Conservation (phyloP, 1,140 invertebrate genomes). For the Scaptomyza montana region DNA sequence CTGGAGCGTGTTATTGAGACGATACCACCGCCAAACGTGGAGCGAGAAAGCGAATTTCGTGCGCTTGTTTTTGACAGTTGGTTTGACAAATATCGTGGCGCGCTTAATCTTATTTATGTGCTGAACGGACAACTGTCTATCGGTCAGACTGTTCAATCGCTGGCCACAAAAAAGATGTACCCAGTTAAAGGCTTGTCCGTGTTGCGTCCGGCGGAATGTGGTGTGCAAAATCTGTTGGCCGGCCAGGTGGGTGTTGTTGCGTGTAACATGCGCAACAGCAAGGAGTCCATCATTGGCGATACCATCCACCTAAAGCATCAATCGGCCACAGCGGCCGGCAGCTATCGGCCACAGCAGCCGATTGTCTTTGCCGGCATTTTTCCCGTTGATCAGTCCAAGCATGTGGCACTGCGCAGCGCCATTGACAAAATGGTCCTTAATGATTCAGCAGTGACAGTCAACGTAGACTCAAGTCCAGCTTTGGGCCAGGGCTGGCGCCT, state of each 20-base stretch:
- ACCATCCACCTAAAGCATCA: slow-evolving; percentile 87
- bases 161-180: slow-evolving; percentile 89
- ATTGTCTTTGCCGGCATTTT: slow-evolving; percentile 98
- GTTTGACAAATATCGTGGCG: slow-evolving; percentile 95
- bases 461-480: slow-evolving; percentile 93
- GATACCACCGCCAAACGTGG: slow-evolving; percentile 90
- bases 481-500: slow-evolving; percentile 97
- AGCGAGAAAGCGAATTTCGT: slow-evolving; percentile 87
- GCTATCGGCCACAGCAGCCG: slow-evolving; percentile 90
- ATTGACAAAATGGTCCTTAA: slow-evolving; percentile 97
- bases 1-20: slow-evolving; percentile 90
- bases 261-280: slow-evolving; percentile 91
- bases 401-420: slow-evolving; percentile 89
- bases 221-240: slow-evolving; percentile 87
- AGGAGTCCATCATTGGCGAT: slow-evolving; percentile 93
- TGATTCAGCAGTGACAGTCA: slow-evolving; percentile 94
- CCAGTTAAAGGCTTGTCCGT: slow-evolving; percentile 92
- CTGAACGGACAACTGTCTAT: slow-evolving; percentile 89
- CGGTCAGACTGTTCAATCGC: slow-evolving; percentile 86
- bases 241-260: slow-evolving; percentile 89
- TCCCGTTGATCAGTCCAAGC: slow-evolving; percentile 95
- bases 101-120: slow-evolving; percentile 91
- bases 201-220: slow-evolving; percentile 90
- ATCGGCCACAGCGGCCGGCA: slow-evolving; percentile 85
- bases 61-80: slow-evolving; percentile 97